Evolutionary conservation across 2,113 vertebrate genomes (phyloP), one percentile per base, ranked within the genome.

Genomic region (Cephalopterus ornatus): DNA sequence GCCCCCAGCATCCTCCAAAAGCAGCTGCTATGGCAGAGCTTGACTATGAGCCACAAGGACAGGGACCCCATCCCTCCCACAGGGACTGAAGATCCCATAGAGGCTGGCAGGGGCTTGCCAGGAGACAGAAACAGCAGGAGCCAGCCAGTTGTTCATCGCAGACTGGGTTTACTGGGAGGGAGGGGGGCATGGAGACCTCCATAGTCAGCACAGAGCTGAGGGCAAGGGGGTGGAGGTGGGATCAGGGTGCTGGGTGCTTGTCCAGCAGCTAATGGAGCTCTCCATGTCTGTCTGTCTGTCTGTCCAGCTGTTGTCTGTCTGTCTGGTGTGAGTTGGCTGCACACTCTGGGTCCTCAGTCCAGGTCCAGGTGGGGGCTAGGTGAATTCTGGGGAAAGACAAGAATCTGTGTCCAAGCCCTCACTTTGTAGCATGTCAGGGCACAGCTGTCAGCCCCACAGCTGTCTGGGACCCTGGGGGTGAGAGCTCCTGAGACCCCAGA

Each of bases 381-480:
- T 89, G 47, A 94, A 24, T 21, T 73, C 93, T 93, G 81, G 47
- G 49, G 50, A 79, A 46, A 93, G 52, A 85, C 2, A 49, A 55
- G 32, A 32, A 46, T n/a, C 47, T 5, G 0, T 24, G 46, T 32
- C 67, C 55, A 55, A 24, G 24, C 24, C 22, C 50, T 88, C 3
- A 1, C 13, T n/a, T 28, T 3, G 6, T 19, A 28, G 15, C 23
- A 26, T 0, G 1, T 23, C 1, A 2, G 26, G 33, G 47, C 0
- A 2, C 39, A 49, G 53, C 39, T 4, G 2, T 9, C 4, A 1
- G 20, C n/a, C n/a, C n/a, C 2, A 4, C 21, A 52, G 53, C n/a
- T n/a, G n/a, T n/a, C n/a, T 0, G 0, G 44, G 22, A 12, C 11
- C 9, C 14, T 65, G 30, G 18, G 32, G 10, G 2, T 5, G 3